phyloP scores from a whole-genome alignment of 1,140 invertebrate species.

The Drosophila sucinea region DNA sequence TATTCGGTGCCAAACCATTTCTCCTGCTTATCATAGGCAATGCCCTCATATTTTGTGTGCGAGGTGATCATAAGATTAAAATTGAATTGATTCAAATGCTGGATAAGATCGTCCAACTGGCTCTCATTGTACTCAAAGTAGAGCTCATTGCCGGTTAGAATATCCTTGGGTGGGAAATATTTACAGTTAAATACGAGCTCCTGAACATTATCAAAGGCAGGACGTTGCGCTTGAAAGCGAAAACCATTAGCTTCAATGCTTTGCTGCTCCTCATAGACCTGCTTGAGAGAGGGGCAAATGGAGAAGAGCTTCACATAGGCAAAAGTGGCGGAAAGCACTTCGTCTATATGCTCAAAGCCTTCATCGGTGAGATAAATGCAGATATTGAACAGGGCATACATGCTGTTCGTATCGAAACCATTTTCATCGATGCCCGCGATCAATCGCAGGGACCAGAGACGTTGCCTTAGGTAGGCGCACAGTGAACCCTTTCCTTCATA shows the following conservation, averaged over 20 bases:
- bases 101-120: slow-evolving; percentile 87
- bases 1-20: slow-evolving; percentile 85
- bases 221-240: slow-evolving; percentile 87
- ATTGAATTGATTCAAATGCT: slow-evolving; percentile 87
- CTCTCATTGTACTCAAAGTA: slow-evolving; percentile 91
- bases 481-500: slow-evolving; percentile 95
- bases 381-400: slow-evolving; percentile 90
- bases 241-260: slow-evolving; percentile 89
- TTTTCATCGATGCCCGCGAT: slow-evolving; percentile 89
- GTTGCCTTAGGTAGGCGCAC: slow-evolving; percentile 91
- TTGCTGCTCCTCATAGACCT: slow-evolving; percentile 82
- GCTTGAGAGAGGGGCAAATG: slow-evolving; percentile 84
- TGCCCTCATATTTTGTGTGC: slow-evolving; percentile 85
- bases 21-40: slow-evolving; percentile 87
- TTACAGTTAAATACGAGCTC: slow-evolving; percentile 91
- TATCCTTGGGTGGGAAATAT: slow-evolving; percentile 89
- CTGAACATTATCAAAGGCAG: slow-evolving; percentile 91
- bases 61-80: slow-evolving; percentile 90
- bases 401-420: slow-evolving; percentile 90
- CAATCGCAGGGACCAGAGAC: slow-evolving; percentile 93
- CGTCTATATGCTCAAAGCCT: slow-evolving; percentile 88
- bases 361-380: slow-evolving; percentile 91
- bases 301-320: slow-evolving; percentile 89
- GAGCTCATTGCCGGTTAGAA: slow-evolving; percentile 89
- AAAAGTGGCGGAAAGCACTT: slow-evolving; percentile 89